A percentile compares a stretch with the other conserved stretches of the same genome.
phyloP scores from a whole-genome alignment of 1,140 invertebrate genomes.

The Musca vetustissima region DNA sequence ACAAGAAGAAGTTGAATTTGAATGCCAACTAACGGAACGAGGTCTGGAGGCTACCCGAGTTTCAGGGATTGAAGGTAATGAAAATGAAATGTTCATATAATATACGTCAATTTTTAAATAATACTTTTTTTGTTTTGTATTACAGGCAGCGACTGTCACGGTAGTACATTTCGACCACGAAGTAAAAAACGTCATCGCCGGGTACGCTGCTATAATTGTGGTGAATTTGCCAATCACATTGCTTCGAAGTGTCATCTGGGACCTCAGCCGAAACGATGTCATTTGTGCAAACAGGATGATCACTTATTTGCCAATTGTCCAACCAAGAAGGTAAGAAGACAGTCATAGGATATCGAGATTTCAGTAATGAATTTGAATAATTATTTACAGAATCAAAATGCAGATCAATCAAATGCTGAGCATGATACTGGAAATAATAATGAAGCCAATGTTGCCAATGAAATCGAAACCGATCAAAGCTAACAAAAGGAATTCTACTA shows the following conservation, averaged over 20 bases:
- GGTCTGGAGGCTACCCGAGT: conserved; percentile 83
- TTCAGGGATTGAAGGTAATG: conserved; percentile 61
- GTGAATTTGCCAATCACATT: conserved; percentile 87
- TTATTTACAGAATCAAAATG: too few species aligned
- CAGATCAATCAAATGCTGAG: too few species aligned
- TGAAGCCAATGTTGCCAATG: too few species aligned
- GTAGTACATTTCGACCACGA: conserved; percentile 71
- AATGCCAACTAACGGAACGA: conserved; percentile 79
- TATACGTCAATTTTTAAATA: not conserved
- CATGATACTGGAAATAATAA: too few species aligned
- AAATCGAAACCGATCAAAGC: too few species aligned
- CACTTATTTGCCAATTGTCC: conserved; percentile 88
- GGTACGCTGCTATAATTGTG: conserved; percentile 90
- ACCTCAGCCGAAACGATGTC: conserved; percentile 85
- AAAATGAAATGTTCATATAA: not conserved
- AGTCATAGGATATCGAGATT: too few species aligned
- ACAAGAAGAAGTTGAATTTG: conserved; percentile 84
- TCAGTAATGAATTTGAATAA: too few species aligned
- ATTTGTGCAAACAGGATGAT: conserved; percentile 81
- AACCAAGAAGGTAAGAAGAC: conserved; percentile 46
- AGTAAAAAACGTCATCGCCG: conserved; percentile 77
- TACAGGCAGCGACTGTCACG: conserved; percentile 72
- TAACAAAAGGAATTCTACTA: too few species aligned
- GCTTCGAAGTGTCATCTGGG: conserved; percentile 83
- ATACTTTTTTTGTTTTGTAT: not conserved